A percentile compares a stretch with the other conserved stretches of the same genome.
Evolutionary conservation across 2,888 invertebrate species (phyloP).

Genomic region (Capitulum mitella): DNA sequence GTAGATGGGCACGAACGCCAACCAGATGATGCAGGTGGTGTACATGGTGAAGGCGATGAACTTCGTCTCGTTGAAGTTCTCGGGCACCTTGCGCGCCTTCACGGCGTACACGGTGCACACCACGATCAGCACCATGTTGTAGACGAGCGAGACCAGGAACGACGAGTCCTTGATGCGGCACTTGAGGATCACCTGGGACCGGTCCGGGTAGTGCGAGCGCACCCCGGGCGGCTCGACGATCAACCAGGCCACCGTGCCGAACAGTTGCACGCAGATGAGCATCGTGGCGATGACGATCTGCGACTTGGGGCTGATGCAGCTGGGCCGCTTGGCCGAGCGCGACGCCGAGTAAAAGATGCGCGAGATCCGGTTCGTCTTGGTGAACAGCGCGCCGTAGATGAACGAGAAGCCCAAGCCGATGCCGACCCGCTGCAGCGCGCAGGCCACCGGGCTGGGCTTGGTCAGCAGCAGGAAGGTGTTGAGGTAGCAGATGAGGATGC

Average conservation of each 20-base stretch:
- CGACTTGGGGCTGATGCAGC: slow-evolving; percentile 58
- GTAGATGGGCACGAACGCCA: too few relatives aligned
- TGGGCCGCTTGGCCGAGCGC: slow-evolving; percentile 55
- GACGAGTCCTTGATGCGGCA: slow-evolving; percentile 59
- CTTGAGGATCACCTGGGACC: slow-evolving; percentile 54
- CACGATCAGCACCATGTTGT: slow-evolving; percentile 58
- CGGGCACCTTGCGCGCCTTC: slow-evolving; percentile 60
- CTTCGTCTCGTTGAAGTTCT: too few relatives aligned
- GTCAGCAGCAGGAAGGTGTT: slow-evolving; percentile 57
- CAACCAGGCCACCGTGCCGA: slow-evolving; percentile 56
- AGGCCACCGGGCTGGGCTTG: slow-evolving; percentile 52
- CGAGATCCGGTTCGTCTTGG: slow-evolving; percentile 58
- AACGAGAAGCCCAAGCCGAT: slow-evolving; percentile 60
- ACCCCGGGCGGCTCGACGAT: slow-evolving; percentile 58
- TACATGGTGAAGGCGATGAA: slow-evolving; percentile 48
- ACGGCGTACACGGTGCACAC: slow-evolving; percentile 60
- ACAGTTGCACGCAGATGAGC: slow-evolving; percentile 48
- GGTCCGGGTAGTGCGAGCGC: slow-evolving; percentile 51
- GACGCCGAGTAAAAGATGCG: slow-evolving; percentile 58
- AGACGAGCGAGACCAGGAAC: slow-evolving; percentile 56
- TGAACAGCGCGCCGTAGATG: slow-evolving; percentile 57
- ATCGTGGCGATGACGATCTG: slow-evolving; percentile 55
- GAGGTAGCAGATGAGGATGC: slow-evolving; percentile 56
- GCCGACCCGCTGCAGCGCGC: slow-evolving; percentile 50
- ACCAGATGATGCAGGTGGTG: slow-evolving; percentile 61